Percentiles rank a stretch among this genome's conserved stretches.
These are phyloP conservation scores for Radopholus similis DNA, from an alignment of 1,140 invertebrate genomes.

Conservation along the genomic window DNA sequence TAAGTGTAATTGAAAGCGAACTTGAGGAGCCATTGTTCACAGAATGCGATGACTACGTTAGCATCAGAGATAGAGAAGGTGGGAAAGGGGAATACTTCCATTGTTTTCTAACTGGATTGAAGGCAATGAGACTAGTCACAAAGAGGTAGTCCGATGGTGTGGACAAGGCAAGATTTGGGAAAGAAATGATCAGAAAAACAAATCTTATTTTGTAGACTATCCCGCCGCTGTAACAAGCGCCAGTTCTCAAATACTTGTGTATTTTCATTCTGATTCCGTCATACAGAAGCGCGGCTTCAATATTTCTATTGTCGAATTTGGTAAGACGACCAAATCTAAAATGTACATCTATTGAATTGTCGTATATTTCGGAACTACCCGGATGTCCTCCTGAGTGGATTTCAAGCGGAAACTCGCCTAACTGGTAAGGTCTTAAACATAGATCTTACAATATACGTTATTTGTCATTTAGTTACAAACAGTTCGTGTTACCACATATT, in stretches of 20 bases:
- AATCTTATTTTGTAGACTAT: background rate
- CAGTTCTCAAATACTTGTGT: constrained; percentile 28
- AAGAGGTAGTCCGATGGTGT: constrained; percentile 37
- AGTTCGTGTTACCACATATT: constrained; percentile 17
- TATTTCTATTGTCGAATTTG: constrained; percentile 36
- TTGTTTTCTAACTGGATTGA: no score
- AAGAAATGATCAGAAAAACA: background rate
- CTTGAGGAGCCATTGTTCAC: constrained; percentile 43
- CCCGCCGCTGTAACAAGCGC: constrained; percentile 32
- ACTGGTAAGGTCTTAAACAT: background rate
- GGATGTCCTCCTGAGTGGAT: constrained; percentile 37
- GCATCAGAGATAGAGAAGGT: constrained; percentile 5
- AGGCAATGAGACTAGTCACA: constrained; percentile 21
- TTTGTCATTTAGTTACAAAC: constrained; percentile 29
- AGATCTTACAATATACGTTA: background rate
- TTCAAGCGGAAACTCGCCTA: constrained; percentile 1
- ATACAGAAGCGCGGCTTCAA: constrained; percentile 41
- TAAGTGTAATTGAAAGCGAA: constrained; percentile 30
- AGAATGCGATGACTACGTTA: constrained; percentile 42
- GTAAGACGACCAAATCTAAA: constrained; percentile 14
- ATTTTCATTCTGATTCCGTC: constrained; percentile 45
- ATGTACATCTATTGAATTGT: background rate
- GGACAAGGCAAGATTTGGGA: constrained; percentile 17
- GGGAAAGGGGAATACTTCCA: background rate
- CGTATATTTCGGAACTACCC: constrained; percentile 30